phyloP scores from a whole-genome alignment of 2,888 invertebrate species.

The Dryadula phaetusa region DNA sequence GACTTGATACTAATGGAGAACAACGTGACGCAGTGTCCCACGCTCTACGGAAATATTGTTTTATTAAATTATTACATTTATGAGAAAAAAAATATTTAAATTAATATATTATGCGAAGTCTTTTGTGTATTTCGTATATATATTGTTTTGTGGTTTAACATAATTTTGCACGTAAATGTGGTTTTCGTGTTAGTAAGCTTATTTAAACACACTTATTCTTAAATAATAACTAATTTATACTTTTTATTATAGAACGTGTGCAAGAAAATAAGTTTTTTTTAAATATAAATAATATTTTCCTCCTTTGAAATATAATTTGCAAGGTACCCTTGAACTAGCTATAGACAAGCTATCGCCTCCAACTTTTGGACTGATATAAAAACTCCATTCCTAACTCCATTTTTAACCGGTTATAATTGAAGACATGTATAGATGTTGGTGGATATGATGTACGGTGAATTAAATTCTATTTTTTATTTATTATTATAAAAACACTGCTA shows the following conservation, averaged over 20 bases:
- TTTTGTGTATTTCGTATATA: not conserved
- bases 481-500: no score
- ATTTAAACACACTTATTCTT: no score
- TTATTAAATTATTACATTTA: not conserved
- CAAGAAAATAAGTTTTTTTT: not conserved
- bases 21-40: constrained; percentile 30
- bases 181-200: not conserved
- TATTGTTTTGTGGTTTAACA: not conserved
- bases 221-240: no score
- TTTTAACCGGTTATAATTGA: no score
- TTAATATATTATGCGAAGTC: not conserved
- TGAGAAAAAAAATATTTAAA: not conserved
- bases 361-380: no score
- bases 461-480: no score
- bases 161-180: not conserved
- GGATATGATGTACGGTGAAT: no score
- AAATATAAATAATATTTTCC: not conserved
- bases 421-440: no score
- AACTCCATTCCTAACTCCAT: no score
- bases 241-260: not conserved
- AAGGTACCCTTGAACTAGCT: not conserved
- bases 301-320: not conserved
- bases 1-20: constrained; percentile 33
- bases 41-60: constrained; percentile 24
- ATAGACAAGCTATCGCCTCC: not conserved